Conservation (phyloP, 2,888 invertebrate species). For the Leptinotarsa peninsularis region DNA sequence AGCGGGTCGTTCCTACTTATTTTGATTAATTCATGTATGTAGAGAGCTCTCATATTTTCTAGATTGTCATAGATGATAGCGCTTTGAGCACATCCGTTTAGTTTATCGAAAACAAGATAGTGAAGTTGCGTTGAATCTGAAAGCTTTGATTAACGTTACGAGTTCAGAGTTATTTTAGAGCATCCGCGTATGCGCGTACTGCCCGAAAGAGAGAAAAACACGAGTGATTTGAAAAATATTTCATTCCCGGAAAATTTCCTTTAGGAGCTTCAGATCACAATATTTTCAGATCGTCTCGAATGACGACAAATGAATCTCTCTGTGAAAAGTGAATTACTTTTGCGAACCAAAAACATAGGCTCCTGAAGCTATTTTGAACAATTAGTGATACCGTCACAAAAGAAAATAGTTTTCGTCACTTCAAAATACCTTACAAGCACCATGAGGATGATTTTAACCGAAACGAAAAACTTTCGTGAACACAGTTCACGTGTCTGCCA, state of each 20-base stretch:
- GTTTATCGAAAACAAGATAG: slow-evolving; percentile 16
- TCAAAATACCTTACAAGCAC: too few species aligned
- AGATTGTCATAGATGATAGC: slow-evolving; percentile 33
- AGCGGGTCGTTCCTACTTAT: slow-evolving; percentile 28
- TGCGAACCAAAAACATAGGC: too few species aligned
- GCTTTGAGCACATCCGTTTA: slow-evolving; percentile 28
- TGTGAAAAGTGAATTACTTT: too few species aligned
- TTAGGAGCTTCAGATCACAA: too few species aligned
- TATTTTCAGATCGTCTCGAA: too few species aligned
- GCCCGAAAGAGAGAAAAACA: background rate
- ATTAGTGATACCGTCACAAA: too few species aligned
- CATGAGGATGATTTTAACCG: too few species aligned
- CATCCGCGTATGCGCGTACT: background rate
- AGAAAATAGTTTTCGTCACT: too few species aligned
- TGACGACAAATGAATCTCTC: too few species aligned
- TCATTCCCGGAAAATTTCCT: background rate
- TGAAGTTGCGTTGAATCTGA: background rate
- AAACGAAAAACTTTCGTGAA: too few species aligned
- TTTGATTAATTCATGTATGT: slow-evolving; percentile 20
- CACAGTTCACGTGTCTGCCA: too few species aligned
- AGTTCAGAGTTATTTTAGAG: background rate
- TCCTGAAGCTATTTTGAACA: too few species aligned
- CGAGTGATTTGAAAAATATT: background rate
- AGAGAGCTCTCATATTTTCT: slow-evolving; percentile 19
- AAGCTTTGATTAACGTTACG: background rate